phyloP scores from a whole-genome alignment of 2,113 vertebrate species.

The Sapajus apella region DNA sequence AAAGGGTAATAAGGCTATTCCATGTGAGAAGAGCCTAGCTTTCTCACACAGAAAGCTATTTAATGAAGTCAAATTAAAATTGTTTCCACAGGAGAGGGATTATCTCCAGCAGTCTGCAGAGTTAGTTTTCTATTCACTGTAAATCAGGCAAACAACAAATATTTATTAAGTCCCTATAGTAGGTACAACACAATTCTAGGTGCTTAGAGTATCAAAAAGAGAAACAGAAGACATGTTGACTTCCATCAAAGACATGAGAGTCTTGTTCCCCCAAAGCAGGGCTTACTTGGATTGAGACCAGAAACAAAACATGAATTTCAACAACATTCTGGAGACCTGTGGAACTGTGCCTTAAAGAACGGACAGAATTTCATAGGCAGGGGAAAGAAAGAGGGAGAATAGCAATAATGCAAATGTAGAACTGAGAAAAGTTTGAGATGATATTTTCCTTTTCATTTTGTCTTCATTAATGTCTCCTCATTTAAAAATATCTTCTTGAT shows the following conservation, averaged over 20 bases:
- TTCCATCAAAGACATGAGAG: background rate
- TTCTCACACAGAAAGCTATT: background rate
- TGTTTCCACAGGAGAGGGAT: slow-evolving; percentile 3
- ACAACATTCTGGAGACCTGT: background rate
- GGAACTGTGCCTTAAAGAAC: background rate
- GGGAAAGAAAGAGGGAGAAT: background rate
- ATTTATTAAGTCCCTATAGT: background rate
- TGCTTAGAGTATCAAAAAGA: background rate
- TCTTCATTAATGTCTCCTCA: background rate
- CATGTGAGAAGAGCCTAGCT: background rate
- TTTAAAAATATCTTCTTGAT: background rate
- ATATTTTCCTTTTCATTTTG: slow-evolving; percentile 28
- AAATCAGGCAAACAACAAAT: background rate
- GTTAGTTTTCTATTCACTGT: slow-evolving; percentile 4
- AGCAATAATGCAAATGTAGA: background rate
- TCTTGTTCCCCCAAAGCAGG: background rate
- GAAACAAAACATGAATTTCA: background rate
- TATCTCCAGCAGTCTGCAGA: background rate
- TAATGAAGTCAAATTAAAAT: slow-evolving; percentile 44
- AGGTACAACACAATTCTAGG: background rate
- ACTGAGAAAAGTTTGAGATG: background rate
- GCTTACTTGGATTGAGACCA: background rate
- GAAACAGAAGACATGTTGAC: background rate
- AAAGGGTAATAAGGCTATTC: slow-evolving; percentile 6
- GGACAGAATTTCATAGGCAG: background rate